Conservation (phyloP, 2,888 invertebrate genomes). For the Plutella xylostella region DNA sequence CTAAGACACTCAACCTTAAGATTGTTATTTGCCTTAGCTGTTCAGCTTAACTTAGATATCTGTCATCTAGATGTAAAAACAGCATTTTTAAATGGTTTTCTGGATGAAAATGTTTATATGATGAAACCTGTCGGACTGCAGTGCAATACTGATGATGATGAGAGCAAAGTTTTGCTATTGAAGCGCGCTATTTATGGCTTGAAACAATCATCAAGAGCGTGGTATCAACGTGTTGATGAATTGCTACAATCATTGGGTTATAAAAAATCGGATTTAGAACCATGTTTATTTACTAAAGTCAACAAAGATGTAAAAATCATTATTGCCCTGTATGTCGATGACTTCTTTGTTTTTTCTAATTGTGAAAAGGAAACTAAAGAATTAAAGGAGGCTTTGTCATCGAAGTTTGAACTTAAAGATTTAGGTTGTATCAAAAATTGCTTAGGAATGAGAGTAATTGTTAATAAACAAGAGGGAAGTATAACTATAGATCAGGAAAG, state of each 20-base stretch:
- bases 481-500: neutral
- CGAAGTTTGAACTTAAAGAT: conserved; percentile 1
- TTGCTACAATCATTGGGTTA: neutral
- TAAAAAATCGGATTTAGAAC: neutral
- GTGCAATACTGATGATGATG: conserved; percentile 1
- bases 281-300: neutral
- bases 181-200: conserved; percentile 15
- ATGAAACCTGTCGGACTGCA: neutral
- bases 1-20: neutral
- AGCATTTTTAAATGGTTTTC: neutral
- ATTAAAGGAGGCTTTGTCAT: neutral
- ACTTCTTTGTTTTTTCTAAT: conserved; percentile 2
- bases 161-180: conserved; percentile 15
- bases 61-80: conserved; percentile 1
- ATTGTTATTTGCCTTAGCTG: neutral
- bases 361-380: neutral
- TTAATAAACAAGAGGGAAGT: neutral
- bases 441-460: neutral
- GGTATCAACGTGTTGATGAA: conserved; percentile 9
- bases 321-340: conserved; percentile 1
- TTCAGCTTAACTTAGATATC: neutral
- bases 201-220: conserved; percentile 14
- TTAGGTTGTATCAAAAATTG: neutral
- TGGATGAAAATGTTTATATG: conserved; percentile 2
- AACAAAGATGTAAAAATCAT: neutral